Evolutionary conservation across 2,888 invertebrate genomes (phyloP).

Genomic region (Timandra comae): DNA sequence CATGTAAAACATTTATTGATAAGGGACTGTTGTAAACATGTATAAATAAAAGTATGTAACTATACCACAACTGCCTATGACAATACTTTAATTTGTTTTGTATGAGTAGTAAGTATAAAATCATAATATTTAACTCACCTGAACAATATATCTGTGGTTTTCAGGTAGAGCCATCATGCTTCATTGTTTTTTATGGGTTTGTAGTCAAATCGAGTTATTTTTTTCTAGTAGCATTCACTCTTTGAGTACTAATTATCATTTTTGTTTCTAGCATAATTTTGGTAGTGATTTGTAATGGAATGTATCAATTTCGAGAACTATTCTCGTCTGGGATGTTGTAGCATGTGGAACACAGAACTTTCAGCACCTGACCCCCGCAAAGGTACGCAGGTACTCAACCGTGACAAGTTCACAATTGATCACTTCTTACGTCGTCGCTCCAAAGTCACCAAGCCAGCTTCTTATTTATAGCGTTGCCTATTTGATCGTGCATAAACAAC

Average conservation of each 20-base stretch:
- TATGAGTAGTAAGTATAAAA: too few relatives aligned
- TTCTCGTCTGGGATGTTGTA: too few relatives aligned
- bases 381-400: constrained; percentile 58
- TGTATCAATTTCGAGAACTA: constrained; percentile 14
- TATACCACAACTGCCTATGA: too few relatives aligned
- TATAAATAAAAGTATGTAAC: too few relatives aligned
- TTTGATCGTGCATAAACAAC: constrained; percentile 9
- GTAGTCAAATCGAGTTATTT: constrained; percentile 28
- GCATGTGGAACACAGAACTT: constrained; percentile 23
- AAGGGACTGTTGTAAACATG: too few relatives aligned
- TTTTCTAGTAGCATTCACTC: constrained; percentile 33
- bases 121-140: too few relatives aligned
- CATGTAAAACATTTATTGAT: too few relatives aligned
- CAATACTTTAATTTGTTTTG: too few relatives aligned
- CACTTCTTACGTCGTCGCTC: constrained; percentile 28
- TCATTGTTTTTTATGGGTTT: constrained; percentile 55
- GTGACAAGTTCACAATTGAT: constrained; percentile 52
- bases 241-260: constrained; percentile 18
- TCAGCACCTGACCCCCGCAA: constrained; percentile 56
- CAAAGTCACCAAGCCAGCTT: constrained; percentile 6
- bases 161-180: constrained; percentile 77
- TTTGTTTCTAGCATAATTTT: constrained; percentile 14
- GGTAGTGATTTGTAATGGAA: constrained; percentile 5
- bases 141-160: constrained; percentile 83
- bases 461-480: constrained; percentile 8